phyloP scores from a whole-genome alignment of 2,888 invertebrate genomes.

The Spodoptera picta region DNA sequence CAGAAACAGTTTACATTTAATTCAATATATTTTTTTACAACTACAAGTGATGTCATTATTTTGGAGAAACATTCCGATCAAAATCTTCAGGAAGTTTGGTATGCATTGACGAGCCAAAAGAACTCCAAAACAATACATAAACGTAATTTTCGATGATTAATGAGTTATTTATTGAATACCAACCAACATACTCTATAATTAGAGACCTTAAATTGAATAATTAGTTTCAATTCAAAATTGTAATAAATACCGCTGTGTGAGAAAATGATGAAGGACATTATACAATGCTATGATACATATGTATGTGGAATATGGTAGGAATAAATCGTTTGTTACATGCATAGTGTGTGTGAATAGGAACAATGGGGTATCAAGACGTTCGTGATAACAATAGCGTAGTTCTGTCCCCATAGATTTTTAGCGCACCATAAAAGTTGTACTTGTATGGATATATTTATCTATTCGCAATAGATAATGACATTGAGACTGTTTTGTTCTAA shows the following conservation, averaged over 20 bases:
- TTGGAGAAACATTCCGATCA: no score
- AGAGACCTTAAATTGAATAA: slow-evolving; percentile 14
- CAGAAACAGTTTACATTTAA: no score
- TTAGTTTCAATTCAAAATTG: slow-evolving; percentile 18
- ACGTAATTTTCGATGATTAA: not conserved
- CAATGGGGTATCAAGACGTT: slow-evolving; percentile 50
- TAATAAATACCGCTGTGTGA: slow-evolving; percentile 39
- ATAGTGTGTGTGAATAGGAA: slow-evolving; percentile 42
- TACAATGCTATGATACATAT: slow-evolving; percentile 35
- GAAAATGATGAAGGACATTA: slow-evolving; percentile 41
- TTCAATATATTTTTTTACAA: no score
- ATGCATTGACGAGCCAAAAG: no score
- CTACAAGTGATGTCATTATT: no score
- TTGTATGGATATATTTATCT: slow-evolving; percentile 6
- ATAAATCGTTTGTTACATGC: slow-evolving; percentile 34
- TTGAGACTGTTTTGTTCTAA: not conserved
- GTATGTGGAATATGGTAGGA: slow-evolving; percentile 25
- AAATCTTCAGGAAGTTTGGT: no score
- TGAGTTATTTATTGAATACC: not conserved
- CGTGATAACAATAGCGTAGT: slow-evolving; percentile 46
- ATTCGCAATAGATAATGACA: slow-evolving; percentile 1
- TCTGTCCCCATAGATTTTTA: slow-evolving; percentile 27
- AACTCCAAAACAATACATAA: no score
- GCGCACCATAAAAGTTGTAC: not conserved
- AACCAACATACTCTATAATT: slow-evolving; percentile 5